Evolutionary conservation across 1,140 invertebrate species (phyloP).

Genomic region (Panulirus ornatus): DNA sequence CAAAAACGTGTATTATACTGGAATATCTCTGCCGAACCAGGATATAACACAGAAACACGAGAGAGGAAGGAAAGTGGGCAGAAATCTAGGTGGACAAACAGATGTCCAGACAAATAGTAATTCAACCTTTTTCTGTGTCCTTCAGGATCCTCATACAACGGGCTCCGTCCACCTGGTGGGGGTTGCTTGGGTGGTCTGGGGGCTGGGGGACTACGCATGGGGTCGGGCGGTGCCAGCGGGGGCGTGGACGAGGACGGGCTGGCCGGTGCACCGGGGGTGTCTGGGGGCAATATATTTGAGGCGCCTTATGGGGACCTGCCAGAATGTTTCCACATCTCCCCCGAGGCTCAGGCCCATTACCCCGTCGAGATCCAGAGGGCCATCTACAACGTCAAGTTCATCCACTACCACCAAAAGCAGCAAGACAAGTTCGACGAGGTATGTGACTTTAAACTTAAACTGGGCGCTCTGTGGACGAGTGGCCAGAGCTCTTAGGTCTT

Average conservation of each 20-base stretch:
- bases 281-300: slow-evolving; percentile 47
- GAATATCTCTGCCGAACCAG: no score
- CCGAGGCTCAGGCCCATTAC: slow-evolving; percentile 81
- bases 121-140: no score
- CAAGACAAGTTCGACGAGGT: slow-evolving; percentile 96
- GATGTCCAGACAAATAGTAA: background rate
- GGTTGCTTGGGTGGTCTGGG: slow-evolving; percentile 17
- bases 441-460: no score
- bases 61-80: no score
- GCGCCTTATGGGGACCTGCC: slow-evolving; percentile 63
- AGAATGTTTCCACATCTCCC: slow-evolving; percentile 74
- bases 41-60: no score
- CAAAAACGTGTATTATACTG: no score
- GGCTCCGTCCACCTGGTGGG: slow-evolving; percentile 52
- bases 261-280: background rate
- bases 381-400: slow-evolving; percentile 96
- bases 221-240: background rate
- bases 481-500: no score
- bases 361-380: slow-evolving; percentile 95
- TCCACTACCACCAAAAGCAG: slow-evolving; percentile 94
- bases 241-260: slow-evolving; percentile 38
- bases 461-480: no score
- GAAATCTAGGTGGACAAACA: slow-evolving; percentile 1
- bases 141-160: slow-evolving; percentile 56
- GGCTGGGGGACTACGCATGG: slow-evolving; percentile 18